A percentile compares a stretch with the other conserved stretches of the same genome.
phyloP scores from a whole-genome alignment of 2,888 invertebrate genomes.

The Eupithecia inturbata region DNA sequence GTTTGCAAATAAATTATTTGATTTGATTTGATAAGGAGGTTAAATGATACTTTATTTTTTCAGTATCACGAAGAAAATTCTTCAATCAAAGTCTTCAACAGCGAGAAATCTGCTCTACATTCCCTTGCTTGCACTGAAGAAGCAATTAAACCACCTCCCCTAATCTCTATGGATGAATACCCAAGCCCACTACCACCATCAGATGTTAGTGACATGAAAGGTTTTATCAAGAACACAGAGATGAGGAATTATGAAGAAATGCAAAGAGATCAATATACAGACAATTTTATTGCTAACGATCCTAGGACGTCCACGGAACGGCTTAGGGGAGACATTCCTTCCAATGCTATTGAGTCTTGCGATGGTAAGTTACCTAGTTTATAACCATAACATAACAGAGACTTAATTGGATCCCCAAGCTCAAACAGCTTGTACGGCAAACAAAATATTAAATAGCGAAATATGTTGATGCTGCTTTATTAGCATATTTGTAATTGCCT shows the following conservation, averaged over 20 bases:
- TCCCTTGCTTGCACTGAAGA: slow-evolving; percentile 76
- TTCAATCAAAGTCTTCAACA: slow-evolving; percentile 81
- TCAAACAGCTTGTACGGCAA: background rate
- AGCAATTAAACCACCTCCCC: slow-evolving; percentile 59
- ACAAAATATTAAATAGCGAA: background rate
- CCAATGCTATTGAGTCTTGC: slow-evolving; percentile 74
- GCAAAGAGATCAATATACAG: slow-evolving; percentile 75
- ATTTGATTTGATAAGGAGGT: background rate
- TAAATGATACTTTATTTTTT: slow-evolving; percentile 11
- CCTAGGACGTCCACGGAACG: slow-evolving; percentile 49
- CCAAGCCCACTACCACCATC: slow-evolving; percentile 47
- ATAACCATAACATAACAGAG: background rate
- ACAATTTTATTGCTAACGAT: slow-evolving; percentile 42
- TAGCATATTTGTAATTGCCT: background rate
- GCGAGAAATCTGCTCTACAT: slow-evolving; percentile 77
- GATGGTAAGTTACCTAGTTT: slow-evolving; percentile 65
- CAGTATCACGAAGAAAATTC: slow-evolving; percentile 86
- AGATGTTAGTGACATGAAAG: slow-evolving; percentile 72
- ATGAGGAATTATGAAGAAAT: slow-evolving; percentile 70
- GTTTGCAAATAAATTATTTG: too few relatives aligned
- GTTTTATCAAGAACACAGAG: slow-evolving; percentile 68
- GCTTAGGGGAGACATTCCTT: slow-evolving; percentile 75
- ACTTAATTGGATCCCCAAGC: background rate
- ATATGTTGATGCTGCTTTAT: background rate
- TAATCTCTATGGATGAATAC: slow-evolving; percentile 57